Conservation (phyloP, 2,113 vertebrate genomes). For the Plecturocebus donacophilus region DNA sequence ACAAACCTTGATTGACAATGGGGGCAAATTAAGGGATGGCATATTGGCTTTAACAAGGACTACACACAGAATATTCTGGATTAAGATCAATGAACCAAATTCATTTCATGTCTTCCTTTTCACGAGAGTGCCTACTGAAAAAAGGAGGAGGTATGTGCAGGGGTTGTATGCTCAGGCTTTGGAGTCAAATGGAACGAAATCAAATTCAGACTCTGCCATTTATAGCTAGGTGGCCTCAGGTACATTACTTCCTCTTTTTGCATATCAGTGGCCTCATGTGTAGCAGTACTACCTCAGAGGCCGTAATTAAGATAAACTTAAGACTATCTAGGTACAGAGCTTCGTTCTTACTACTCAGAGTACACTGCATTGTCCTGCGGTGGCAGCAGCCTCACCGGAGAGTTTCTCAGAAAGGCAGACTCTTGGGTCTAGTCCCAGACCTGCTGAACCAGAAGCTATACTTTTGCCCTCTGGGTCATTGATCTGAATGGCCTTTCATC, state of each 20-base stretch:
- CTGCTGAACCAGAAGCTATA: accelerated
- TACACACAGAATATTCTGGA: neutral
- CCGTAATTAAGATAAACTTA: neutral
- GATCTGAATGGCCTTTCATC: neutral
- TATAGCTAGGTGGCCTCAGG: neutral
- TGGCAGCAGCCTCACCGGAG: neutral
- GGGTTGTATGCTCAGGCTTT: neutral
- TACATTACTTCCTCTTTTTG: neutral
- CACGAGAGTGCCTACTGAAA: neutral
- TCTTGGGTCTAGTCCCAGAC: neutral
- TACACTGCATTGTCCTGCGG: accelerated
- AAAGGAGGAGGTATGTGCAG: neutral
- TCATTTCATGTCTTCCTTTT: neutral
- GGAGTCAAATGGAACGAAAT: neutral
- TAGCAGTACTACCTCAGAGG: neutral
- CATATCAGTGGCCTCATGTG: neutral
- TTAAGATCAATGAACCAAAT: neutral
- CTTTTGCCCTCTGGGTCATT: accelerated
- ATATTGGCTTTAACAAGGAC: neutral
- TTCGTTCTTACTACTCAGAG: neutral
- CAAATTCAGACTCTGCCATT: neutral
- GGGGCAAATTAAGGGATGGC: neutral
- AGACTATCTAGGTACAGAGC: neutral
- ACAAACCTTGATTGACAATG: neutral
- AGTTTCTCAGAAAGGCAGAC: neutral